phyloP scores from a whole-genome alignment of 2,797 vertebrate species.

The Falco biarmicus region DNA sequence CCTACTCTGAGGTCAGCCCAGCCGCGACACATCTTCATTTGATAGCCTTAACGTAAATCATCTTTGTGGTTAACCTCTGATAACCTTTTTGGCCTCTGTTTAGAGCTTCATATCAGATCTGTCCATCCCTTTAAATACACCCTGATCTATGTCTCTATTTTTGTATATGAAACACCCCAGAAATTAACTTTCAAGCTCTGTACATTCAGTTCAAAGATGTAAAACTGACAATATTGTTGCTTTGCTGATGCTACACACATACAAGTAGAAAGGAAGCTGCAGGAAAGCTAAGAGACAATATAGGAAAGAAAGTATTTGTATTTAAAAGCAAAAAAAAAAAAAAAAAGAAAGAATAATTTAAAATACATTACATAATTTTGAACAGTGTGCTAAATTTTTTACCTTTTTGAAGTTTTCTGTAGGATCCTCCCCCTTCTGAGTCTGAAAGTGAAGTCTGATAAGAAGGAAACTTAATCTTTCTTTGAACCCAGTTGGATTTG shows the following conservation, averaged over 20 bases:
- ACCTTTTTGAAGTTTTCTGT: background rate
- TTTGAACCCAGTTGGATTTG: background rate
- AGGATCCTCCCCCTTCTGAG: fast-evolving
- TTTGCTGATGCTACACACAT: background rate
- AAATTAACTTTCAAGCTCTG: conserved; percentile 21
- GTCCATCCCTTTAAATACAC: conserved; percentile 38
- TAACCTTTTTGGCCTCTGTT: conserved; percentile 44
- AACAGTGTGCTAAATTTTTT: background rate
- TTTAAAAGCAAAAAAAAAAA: background rate
- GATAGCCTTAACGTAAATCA: conserved; percentile 54
- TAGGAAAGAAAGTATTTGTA: background rate
- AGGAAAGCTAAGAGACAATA: background rate
- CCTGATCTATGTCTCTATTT: conserved; percentile 24
- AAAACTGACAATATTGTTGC: background rate
- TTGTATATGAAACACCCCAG: background rate
- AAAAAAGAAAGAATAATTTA: background rate
- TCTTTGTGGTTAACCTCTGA: conserved; percentile 47
- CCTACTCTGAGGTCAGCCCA: background rate
- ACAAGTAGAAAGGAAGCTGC: background rate
- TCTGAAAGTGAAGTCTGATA: background rate
- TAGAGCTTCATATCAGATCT: conserved; percentile 30
- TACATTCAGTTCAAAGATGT: background rate
- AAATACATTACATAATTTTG: background rate
- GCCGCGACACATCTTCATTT: conserved; percentile 11
- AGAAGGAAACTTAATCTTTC: background rate